A percentile compares a stretch with the other conserved stretches of the same genome.
phyloP scores from a whole-genome alignment of 2,888 invertebrate genomes.

The Leucania comma region DNA sequence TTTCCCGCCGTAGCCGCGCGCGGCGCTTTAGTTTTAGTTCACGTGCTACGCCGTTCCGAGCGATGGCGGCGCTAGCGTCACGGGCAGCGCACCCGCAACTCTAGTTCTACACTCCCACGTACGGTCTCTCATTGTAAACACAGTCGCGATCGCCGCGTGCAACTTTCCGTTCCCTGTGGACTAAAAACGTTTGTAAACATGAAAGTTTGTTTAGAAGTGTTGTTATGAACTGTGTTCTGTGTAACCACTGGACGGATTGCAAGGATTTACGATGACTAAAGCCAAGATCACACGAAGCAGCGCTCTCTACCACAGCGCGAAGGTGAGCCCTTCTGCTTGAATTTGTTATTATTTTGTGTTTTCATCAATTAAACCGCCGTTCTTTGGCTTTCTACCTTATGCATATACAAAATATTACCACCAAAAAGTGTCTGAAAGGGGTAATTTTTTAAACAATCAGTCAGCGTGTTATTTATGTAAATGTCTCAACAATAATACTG shows the following conservation, averaged over 20 bases:
- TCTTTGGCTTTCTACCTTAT: conserved; percentile 22
- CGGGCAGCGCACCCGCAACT: conserved; percentile 72
- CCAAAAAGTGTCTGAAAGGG: neutral
- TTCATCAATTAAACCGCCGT: conserved; percentile 58
- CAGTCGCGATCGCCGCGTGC: conserved; percentile 76
- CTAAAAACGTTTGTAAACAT: conserved; percentile 78
- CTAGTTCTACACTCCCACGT: conserved; percentile 86
- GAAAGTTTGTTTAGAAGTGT: conserved; percentile 76
- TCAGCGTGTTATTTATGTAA: conserved; percentile 72
- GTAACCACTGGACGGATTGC: conserved; percentile 76
- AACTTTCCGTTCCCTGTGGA: conserved; percentile 75
- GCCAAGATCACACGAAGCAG: conserved; percentile 90
- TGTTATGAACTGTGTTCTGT: conserved; percentile 82
- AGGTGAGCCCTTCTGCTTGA: conserved; percentile 89
- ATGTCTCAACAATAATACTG: conserved; percentile 45
- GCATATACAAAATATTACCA: neutral
- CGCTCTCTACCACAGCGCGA: conserved; percentile 94
- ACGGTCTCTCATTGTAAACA: conserved; percentile 87
- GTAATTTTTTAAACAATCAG: conserved; percentile 21
- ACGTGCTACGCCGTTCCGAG: conserved; percentile 76
- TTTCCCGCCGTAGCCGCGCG: conserved; percentile 75
- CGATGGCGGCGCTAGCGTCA: conserved; percentile 77
- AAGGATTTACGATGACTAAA: conserved; percentile 88
- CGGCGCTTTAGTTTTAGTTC: conserved; percentile 82
- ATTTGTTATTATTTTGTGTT: conserved; percentile 57